Evolutionary conservation across 2,797 vertebrate species (phyloP).

Genomic region (Delichon dasypus): DNA sequence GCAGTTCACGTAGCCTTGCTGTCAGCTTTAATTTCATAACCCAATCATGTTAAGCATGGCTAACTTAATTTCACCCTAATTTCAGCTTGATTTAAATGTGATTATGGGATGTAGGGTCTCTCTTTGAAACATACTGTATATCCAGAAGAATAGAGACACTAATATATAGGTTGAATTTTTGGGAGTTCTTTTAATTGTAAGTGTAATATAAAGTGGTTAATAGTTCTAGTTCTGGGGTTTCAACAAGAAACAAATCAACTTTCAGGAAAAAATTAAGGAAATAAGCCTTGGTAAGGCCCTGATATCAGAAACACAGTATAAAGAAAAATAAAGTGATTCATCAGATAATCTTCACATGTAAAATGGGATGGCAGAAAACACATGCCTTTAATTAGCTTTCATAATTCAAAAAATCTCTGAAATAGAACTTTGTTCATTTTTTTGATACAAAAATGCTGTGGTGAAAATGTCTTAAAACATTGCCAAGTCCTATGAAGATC

Average conservation of each 20-base stretch:
- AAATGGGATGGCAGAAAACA: conserved; percentile 10
- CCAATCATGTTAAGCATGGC: background rate
- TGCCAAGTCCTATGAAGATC: background rate
- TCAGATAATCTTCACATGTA: background rate
- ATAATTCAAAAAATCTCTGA: conserved; percentile 28
- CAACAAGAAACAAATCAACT: background rate
- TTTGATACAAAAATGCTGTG: background rate
- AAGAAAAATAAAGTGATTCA: background rate
- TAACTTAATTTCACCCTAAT: background rate
- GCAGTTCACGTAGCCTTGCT: background rate
- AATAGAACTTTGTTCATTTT: conserved; percentile 15
- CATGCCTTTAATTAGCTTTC: background rate
- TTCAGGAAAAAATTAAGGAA: background rate
- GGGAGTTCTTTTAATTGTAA: background rate
- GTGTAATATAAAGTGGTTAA: background rate
- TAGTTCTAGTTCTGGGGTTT: background rate
- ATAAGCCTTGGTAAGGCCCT: background rate
- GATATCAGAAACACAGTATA: background rate
- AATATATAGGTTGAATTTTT: background rate
- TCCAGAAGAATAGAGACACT: background rate
- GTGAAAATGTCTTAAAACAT: background rate
- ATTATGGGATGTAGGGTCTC: background rate
- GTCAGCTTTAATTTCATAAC: background rate
- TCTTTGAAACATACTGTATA: background rate
- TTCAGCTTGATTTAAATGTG: background rate